Evolutionary conservation across 2,113 vertebrate species (phyloP).

Genomic region (Odocoileus virginianus): DNA sequence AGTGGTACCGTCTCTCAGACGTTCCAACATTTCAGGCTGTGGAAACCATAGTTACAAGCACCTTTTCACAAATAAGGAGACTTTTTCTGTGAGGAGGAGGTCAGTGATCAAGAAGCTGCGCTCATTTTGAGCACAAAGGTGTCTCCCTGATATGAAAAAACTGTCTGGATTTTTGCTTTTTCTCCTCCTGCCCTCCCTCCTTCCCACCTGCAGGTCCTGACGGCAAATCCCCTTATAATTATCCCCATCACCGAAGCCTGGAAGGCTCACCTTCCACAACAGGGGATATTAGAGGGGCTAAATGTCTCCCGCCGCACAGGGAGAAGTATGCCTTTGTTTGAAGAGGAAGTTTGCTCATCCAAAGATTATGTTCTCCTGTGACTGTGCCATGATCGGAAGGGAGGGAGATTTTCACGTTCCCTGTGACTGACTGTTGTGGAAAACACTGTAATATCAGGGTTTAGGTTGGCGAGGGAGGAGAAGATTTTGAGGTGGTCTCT

Average conservation of each 20-base stretch:
- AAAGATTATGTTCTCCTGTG: slow-evolving; percentile 67
- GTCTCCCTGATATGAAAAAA: neutral
- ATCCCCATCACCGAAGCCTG: slow-evolving; percentile 55
- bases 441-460: slow-evolving; percentile 62
- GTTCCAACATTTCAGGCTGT: neutral
- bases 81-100: neutral
- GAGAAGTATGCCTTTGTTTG: slow-evolving; percentile 67
- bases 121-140: neutral
- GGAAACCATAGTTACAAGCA: slow-evolving; percentile 30
- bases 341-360: slow-evolving; percentile 67
- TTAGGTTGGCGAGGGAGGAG: slow-evolving; percentile 35
- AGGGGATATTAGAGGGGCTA: slow-evolving; percentile 60
- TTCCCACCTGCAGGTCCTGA: slow-evolving; percentile 32
- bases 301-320: slow-evolving; percentile 56
- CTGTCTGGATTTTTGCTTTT: slow-evolving; percentile 14
- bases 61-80: neutral
- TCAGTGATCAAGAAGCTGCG: neutral
- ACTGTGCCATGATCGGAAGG: slow-evolving; percentile 60
- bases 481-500: slow-evolving; percentile 51
- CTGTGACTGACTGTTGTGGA: slow-evolving; percentile 45
- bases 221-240: slow-evolving; percentile 69
- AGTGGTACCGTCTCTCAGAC: neutral
- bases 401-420: slow-evolving; percentile 45
- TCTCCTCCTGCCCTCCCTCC: neutral
- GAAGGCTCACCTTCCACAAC: slow-evolving; percentile 60